Conservation (phyloP, 1,140 invertebrate species). For the Eurosta solidaginis region DNA sequence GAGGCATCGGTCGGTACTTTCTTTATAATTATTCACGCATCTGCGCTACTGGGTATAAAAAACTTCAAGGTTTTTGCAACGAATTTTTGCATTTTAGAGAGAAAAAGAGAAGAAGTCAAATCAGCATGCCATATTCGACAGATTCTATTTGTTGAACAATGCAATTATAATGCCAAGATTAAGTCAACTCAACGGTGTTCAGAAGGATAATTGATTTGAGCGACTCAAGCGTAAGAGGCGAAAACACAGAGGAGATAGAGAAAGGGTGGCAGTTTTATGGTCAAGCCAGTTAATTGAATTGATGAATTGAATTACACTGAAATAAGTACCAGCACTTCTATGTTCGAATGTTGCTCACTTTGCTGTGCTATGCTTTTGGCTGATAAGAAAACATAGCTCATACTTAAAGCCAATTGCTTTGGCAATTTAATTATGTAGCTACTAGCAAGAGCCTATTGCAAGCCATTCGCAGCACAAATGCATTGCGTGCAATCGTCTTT, state of each 20-base stretch:
- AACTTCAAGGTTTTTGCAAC: no score
- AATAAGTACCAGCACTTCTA: not conserved
- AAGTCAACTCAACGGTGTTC: not conserved
- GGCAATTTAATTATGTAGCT: not conserved
- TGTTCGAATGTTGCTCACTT: no score
- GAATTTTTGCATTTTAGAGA: no score
- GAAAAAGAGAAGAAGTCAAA: no score
- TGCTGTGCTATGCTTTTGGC: not conserved
- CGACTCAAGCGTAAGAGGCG: not conserved
- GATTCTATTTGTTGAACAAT: constrained; percentile 3
- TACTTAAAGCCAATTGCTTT: not conserved
- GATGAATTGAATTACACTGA: not conserved
- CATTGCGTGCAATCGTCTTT: not conserved
- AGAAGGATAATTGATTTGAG: constrained; percentile 2
- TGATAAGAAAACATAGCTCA: not conserved
- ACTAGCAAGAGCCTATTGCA: not conserved
- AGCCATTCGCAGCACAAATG: not conserved
- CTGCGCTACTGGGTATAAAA: no score
- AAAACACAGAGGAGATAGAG: not conserved
- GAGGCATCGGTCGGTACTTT: no score
- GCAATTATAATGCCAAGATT: constrained; percentile 22
- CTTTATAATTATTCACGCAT: no score
- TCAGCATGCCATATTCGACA: not conserved
- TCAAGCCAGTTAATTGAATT: constrained; percentile 20
- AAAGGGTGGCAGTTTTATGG: not conserved